Percentiles rank a stretch among this genome's conserved stretches.
phyloP scores from a whole-genome alignment of 1,140 invertebrate species.

The Drosophila truncata region DNA sequence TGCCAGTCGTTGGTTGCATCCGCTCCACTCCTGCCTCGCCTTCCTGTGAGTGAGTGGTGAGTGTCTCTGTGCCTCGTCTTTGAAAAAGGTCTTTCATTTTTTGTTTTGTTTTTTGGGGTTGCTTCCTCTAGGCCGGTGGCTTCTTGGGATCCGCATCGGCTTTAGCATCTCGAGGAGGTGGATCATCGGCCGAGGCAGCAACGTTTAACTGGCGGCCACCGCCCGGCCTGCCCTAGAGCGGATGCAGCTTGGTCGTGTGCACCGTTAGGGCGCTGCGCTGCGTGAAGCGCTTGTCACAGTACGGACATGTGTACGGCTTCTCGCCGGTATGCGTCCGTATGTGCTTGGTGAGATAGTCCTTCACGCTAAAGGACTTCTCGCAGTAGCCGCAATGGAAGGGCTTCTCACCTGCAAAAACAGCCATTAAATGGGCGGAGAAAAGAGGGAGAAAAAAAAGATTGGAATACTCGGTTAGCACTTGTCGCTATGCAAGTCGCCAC shows the following conservation, averaged over 20 bases:
- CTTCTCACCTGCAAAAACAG: conserved; percentile 76
- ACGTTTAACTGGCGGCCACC: conserved; percentile 62
- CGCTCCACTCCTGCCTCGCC: conserved; percentile 30
- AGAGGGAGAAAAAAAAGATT: conserved; percentile 34
- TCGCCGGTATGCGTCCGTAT: conserved; percentile 84
- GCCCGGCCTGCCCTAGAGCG: conserved; percentile 82
- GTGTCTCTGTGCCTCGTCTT: conserved; percentile 59
- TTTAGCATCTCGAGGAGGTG: conserved; percentile 8
- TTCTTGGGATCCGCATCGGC: conserved; percentile 37
- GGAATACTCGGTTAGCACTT: conserved; percentile 63
- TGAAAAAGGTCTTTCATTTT: conserved; percentile 82
- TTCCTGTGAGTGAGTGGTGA: conserved; percentile 22
- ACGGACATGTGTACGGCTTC: conserved; percentile 83
- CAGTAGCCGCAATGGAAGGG: conserved; percentile 83
- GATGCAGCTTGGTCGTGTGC: conserved; percentile 84
- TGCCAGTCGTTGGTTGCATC: conserved; percentile 79
- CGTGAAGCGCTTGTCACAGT: conserved; percentile 84
- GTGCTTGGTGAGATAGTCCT: conserved; percentile 85
- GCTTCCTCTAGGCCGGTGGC: conserved; percentile 33
- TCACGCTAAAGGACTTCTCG: conserved; percentile 84
- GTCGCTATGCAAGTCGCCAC: conserved; percentile 28
- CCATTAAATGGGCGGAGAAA: conserved; percentile 27
- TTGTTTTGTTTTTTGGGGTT: conserved; percentile 2
- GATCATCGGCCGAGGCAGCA: conserved; percentile 31
- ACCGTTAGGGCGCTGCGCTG: conserved; percentile 83